phyloP scores from a whole-genome alignment of 2,888 invertebrate species.

The Trypoxylon attenuatum region DNA sequence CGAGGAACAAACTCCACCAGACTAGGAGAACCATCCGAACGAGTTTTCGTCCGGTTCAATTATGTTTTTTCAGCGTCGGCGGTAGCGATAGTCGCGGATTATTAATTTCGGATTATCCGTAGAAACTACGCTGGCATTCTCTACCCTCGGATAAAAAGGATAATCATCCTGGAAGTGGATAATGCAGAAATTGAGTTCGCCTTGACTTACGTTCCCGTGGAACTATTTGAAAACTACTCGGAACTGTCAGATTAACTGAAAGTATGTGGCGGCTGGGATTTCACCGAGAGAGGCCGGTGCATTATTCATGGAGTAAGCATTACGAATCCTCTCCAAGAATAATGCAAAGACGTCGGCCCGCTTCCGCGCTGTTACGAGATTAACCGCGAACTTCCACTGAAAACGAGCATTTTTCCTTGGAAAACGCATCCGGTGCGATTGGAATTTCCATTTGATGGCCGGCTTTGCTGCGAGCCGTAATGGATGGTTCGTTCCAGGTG shows the following conservation, averaged over 20 bases:
- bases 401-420: slow-evolving; percentile 25
- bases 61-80: not conserved
- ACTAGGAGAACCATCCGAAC: not conserved
- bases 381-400: slow-evolving; percentile 50
- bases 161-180: slow-evolving; percentile 46
- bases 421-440: not conserved
- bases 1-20: not conserved
- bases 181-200: slow-evolving; percentile 56
- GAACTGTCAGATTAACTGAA: slow-evolving; percentile 59
- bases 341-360: slow-evolving; percentile 49
- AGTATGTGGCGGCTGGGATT: slow-evolving; percentile 55
- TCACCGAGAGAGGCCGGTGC: slow-evolving; percentile 43
- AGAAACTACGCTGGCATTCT: slow-evolving; percentile 30
- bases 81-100: not conserved
- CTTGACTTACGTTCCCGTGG: slow-evolving; percentile 55
- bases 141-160: too few species aligned
- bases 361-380: slow-evolving; percentile 37
- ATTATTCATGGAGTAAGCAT: slow-evolving; percentile 58
- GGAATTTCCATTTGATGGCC: not conserved
- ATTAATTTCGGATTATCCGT: slow-evolving; percentile 11
- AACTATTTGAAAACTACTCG: slow-evolving; percentile 62
- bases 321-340: slow-evolving; percentile 50
- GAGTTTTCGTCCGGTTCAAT: not conserved
- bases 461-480: not conserved
- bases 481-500: not conserved